Conservation (phyloP, 1,140 invertebrate genomes). For the Pemphigus obesinymphae region DNA sequence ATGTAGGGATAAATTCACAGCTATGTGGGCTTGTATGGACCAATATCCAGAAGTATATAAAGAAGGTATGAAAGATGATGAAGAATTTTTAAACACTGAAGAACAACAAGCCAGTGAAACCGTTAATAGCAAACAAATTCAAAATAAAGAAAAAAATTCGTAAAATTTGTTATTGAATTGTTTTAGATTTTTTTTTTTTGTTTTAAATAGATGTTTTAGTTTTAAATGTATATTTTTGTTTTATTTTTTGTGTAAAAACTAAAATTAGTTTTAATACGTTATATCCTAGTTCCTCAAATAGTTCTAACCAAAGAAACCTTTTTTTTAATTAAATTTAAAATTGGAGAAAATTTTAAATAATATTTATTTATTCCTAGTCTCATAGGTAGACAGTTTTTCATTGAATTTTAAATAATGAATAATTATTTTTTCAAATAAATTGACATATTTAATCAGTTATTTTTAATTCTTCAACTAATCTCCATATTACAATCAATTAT, state of each 20-base stretch:
- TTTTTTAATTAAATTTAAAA: no score
- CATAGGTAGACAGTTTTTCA: no score
- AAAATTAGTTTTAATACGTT: no score
- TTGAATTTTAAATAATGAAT: no score
- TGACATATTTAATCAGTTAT: no score
- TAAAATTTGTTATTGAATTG: conserved; percentile 14
- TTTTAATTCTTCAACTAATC: no score
- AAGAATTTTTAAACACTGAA: conserved; percentile 54
- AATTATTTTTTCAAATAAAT: no score
- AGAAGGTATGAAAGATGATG: conserved; percentile 52
- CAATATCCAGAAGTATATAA: conserved; percentile 83
- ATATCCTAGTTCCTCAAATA: no score
- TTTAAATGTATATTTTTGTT: conserved; percentile 20
- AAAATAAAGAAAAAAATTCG: conserved; percentile 25
- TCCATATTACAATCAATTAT: no score
- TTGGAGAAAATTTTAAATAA: no score
- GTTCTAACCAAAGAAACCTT: no score
- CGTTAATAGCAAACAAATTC: conserved; percentile 9
- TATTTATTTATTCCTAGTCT: no score
- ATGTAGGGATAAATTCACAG: conserved; percentile 82
- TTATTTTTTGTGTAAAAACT: conserved; percentile 27
- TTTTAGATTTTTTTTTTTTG: conserved; percentile 17
- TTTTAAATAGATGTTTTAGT: conserved; percentile 35
- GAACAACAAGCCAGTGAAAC: conserved; percentile 51
- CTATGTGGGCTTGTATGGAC: conserved; percentile 89